Conservation (phyloP, 2,888 invertebrate species). For the Oligia strigilis region DNA sequence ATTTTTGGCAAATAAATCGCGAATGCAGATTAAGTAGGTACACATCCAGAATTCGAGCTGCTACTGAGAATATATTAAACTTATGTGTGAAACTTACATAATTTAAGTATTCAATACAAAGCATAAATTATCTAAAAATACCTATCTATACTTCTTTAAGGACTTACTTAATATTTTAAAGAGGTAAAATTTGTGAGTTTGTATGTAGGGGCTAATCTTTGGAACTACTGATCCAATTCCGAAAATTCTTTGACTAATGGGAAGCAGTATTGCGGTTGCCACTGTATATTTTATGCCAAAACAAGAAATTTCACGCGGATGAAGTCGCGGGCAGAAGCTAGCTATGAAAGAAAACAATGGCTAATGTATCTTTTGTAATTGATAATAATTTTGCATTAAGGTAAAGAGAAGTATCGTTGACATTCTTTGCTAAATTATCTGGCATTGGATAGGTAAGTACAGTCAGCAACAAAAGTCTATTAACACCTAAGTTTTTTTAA, state of each 20-base stretch:
- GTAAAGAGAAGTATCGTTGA: conserved; percentile 4
- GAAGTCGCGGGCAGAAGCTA: neutral
- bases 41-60: neutral
- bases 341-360: neutral
- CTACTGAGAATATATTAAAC: neutral
- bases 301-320: neutral
- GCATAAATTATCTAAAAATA: neutral
- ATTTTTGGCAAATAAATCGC: too few species aligned
- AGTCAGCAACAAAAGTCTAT: too few species aligned
- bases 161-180: too few species aligned
- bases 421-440: conserved; percentile 17
- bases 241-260: neutral
- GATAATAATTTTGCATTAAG: neutral
- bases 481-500: too few species aligned
- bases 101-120: neutral
- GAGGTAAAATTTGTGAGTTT: too few species aligned
- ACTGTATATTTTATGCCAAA: neutral
- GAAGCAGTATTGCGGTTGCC: neutral
- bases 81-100: neutral
- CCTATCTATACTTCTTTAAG: too few species aligned
- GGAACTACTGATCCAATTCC: neutral
- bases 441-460: conserved; percentile 1
- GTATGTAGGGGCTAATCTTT: neutral
- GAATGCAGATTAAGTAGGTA: neutral
- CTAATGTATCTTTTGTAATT: neutral